Percentiles rank a stretch among this genome's conserved stretches.
phyloP scores from a whole-genome alignment of 1,140 invertebrate genomes.

The Palaemon carinicauda region DNA sequence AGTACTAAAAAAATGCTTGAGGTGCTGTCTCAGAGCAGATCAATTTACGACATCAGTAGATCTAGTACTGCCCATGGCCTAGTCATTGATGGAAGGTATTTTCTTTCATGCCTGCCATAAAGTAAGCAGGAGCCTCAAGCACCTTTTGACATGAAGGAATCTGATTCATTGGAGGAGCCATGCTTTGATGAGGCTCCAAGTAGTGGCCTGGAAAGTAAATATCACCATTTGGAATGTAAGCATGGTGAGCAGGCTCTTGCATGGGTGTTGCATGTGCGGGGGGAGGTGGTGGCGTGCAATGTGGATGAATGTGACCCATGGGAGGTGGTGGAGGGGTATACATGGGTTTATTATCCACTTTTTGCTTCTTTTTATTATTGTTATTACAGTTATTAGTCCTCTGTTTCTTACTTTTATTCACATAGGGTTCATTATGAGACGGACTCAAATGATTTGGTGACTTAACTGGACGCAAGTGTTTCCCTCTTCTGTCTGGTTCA shows the following conservation, averaged over 20 bases:
- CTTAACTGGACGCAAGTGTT: constrained; percentile 55
- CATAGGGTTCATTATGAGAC: neutral
- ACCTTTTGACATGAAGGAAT: constrained; percentile 58
- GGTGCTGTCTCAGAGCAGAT: too few relatives aligned
- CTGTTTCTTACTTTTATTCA: neutral
- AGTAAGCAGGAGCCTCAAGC: constrained; percentile 53
- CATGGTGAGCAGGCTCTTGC: constrained; percentile 55
- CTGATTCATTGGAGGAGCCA: constrained; percentile 54
- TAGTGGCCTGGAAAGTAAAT: constrained; percentile 58
- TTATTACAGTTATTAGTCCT: constrained; percentile 20
- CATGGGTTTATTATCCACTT: constrained; percentile 42
- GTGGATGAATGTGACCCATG: constrained; percentile 43
- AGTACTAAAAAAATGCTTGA: too few relatives aligned
- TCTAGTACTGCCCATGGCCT: too few relatives aligned
- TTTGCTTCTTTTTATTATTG: constrained; percentile 24
- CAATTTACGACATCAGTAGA: too few relatives aligned
- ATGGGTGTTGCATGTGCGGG: constrained; percentile 52
- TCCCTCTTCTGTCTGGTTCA: constrained; percentile 54
- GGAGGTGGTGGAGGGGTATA: constrained; percentile 53
- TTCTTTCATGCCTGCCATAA: constrained; percentile 59
- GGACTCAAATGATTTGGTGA: neutral
- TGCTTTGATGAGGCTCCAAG: constrained; percentile 50
- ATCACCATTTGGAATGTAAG: constrained; percentile 59
- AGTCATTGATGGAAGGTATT: constrained; percentile 57
- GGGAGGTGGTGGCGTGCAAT: constrained; percentile 51